Conservation (phyloP, 2,888 invertebrate genomes). For the Agrotis puta region DNA sequence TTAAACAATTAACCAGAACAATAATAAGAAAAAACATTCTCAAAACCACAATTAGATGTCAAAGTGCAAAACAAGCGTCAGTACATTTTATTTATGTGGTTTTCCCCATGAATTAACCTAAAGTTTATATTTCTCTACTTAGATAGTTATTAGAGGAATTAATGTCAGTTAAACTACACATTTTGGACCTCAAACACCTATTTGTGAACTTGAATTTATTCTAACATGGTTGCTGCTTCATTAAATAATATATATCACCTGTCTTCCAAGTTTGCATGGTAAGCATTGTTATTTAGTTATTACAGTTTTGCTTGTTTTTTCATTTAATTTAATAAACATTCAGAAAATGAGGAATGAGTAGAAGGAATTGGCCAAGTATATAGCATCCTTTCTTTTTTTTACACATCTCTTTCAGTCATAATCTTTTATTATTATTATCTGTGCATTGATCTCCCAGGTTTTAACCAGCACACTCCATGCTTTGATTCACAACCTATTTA, state of each 20-base stretch:
- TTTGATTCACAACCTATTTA: no score
- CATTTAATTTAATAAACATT: no score
- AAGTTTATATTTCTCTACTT: conserved; percentile 8
- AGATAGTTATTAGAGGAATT: not conserved
- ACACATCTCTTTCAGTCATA: no score
- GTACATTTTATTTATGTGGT: conserved; percentile 15
- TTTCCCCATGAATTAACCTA: conserved; percentile 19
- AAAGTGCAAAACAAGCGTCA: conserved; percentile 2
- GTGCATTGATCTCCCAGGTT: no score
- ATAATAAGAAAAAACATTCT: conserved; percentile 19
- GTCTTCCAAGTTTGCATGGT: conserved; percentile 3
- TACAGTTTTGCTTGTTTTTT: not conserved
- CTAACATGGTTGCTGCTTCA: not conserved
- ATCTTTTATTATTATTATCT: no score
- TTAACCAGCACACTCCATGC: no score
- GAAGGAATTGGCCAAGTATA: no score
- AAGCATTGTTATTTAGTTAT: not conserved
- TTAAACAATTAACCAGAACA: not conserved
- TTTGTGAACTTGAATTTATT: no score
- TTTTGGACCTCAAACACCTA: not conserved
- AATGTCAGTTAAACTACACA: not conserved
- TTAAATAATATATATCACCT: not conserved
- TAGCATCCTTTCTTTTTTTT: no score
- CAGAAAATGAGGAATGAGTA: no score
- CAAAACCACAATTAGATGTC: conserved; percentile 32